Base-by-base conservation (phyloP, 2,888 invertebrate genomes). In the Ceratothoa steindachneri region DNA sequence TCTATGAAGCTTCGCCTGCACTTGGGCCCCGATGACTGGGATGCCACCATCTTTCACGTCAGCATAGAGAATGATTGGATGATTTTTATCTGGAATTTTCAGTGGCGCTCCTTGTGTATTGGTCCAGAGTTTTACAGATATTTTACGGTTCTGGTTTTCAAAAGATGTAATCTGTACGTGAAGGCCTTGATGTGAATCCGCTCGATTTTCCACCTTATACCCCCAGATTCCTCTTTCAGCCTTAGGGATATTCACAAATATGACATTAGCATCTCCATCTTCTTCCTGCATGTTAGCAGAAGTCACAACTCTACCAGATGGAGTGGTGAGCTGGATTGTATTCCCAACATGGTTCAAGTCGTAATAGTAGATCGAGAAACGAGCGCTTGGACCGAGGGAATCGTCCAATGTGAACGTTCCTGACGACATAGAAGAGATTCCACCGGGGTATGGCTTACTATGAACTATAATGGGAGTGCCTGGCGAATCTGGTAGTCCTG, bases 1-100 rank as follows among this genome's bases (percentile, higher is more conserved):
- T 12, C 76, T 55, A 68, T 74, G 76, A 22, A 73, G 68, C 41
- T 67, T 71, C 9, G 75, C 75, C 12, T 60, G 71, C 22, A 74
- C 72, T 24, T 66, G 73, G 64, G 76, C 80, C 31, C 70, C 71
- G 29, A 72, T 52, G 27, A 74, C 74, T 22, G 76, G 74, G 53
- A 85, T 84, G 75, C 86, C 86, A 0, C 88, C 88, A 67, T 85
- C 84, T 81, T 87, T 88, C 0, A 85, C 84, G 82, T 88, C 76
- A 1, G 79, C 76, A 27, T 73, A 79, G 19, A 79, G 64, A 22
- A 74, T 72, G 15, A 73, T 67, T 3, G 79, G 76, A 19, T 67
- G 41, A 2, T 72, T 66, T 27, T 76, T 72, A 30, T 79, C 72
- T 19, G 75, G 71, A 22, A 73, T 71, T 30, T 64, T 31, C 22